phyloP scores from a whole-genome alignment of 2,888 invertebrate genomes.

The Cephus spinipes region DNA sequence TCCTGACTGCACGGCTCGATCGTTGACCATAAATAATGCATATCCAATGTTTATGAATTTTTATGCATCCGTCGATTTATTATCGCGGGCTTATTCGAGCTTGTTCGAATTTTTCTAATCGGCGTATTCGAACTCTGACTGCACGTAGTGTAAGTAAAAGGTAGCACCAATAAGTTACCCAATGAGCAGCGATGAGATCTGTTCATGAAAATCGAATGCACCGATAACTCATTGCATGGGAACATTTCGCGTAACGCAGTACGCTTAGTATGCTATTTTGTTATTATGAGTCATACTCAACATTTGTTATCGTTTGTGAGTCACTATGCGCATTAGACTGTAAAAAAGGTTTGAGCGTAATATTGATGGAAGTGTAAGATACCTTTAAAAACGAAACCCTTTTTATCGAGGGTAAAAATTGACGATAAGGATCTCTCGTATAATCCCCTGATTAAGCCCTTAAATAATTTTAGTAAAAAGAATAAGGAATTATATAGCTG shows the following conservation, averaged over 20 bases:
- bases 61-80: constrained; percentile 36
- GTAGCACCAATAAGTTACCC: background rate
- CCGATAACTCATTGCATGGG: too few species aligned
- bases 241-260: too few species aligned
- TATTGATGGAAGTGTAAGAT: background rate
- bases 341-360: background rate
- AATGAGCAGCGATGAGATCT: background rate
- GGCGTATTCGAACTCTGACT: background rate
- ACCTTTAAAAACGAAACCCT: background rate
- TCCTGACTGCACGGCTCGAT: background rate
- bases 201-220: background rate
- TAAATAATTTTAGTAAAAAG: background rate
- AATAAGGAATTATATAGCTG: background rate
- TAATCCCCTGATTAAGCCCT: background rate
- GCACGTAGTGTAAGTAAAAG: background rate
- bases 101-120: background rate
- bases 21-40: constrained; percentile 40
- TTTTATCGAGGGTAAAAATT: background rate
- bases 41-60: constrained; percentile 40
- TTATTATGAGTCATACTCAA: background rate
- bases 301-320: background rate
- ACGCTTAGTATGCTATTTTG: background rate
- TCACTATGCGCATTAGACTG: background rate
- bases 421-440: background rate
- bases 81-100: constrained; percentile 15